These are phyloP conservation scores for Chrysemys picta DNA, from an alignment of 2,113 vertebrate species.

Conservation along the genomic window DNA sequence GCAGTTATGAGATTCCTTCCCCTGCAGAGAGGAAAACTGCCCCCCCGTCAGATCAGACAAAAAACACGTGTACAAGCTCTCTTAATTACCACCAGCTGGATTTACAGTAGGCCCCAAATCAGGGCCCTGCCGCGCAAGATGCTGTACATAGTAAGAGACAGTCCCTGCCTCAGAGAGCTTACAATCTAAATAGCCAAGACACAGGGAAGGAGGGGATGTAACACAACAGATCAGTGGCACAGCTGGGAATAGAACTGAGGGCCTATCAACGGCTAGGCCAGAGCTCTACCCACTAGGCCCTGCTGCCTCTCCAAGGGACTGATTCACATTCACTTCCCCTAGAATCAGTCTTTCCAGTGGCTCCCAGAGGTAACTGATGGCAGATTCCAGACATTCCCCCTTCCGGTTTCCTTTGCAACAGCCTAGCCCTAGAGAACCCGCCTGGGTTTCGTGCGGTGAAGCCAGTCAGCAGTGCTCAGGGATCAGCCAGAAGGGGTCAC, in stretches of 20 bases:
- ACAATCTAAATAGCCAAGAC: background rate
- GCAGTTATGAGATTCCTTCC: conserved; percentile 71
- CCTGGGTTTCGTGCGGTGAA: background rate
- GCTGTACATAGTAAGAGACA: background rate
- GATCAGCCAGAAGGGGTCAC: background rate
- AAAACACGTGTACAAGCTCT: background rate
- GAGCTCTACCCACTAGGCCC: background rate
- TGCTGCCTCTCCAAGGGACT: background rate
- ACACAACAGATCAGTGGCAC: background rate
- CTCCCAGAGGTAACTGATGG: background rate
- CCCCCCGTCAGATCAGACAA: no score
- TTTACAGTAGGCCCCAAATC: background rate
- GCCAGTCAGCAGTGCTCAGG: background rate
- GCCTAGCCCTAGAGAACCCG: background rate
- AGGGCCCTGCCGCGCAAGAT: background rate
- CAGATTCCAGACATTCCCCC: background rate
- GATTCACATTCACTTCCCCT: background rate
- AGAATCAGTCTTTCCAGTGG: background rate
- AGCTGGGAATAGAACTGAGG: background rate
- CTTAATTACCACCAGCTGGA: background rate
- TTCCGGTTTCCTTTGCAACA: background rate
- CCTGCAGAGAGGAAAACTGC: conserved; percentile 53
- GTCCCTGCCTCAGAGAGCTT: background rate
- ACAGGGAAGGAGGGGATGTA: background rate
- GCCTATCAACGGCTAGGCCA: background rate